phyloP scores from a whole-genome alignment of 2,113 vertebrate genomes.

The Oncorhynchus nerka region DNA sequence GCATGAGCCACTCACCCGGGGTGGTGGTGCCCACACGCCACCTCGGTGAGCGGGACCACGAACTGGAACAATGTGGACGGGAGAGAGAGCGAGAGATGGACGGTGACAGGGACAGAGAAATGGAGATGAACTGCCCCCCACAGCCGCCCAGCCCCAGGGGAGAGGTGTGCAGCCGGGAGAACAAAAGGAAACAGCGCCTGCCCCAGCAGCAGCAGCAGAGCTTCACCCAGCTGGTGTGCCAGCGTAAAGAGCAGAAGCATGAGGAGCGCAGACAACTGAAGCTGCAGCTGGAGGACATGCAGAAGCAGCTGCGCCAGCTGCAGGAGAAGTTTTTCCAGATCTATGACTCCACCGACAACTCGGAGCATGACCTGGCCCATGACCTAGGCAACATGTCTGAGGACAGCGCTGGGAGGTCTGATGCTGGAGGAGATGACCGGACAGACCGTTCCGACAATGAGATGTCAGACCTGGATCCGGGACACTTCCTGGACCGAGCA shows the following conservation, averaged over 20 bases:
- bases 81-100: constrained; percentile 68
- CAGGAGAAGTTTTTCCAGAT: constrained; percentile 99
- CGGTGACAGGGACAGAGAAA: constrained; percentile 58
- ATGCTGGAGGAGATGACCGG: constrained; percentile 72
- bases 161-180: constrained; percentile 83
- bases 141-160: constrained; percentile 83
- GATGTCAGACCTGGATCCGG: constrained; percentile 90
- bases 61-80: no score
- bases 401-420: constrained; percentile 87
- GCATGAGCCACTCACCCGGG: constrained; percentile 98
- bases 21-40: constrained; percentile 80
- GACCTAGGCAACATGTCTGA: constrained; percentile 81
- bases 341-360: constrained; percentile 98
- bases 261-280: constrained; percentile 97
- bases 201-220: constrained; percentile 98
- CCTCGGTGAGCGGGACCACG: constrained; percentile 39
- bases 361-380: constrained; percentile 80
- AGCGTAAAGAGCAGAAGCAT: constrained; percentile 94
- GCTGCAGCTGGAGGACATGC: constrained; percentile 99
- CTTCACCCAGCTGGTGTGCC: constrained; percentile 96
- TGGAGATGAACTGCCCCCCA: constrained; percentile 63
- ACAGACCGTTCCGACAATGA: constrained; percentile 85
- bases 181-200: constrained; percentile 98
- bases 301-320: constrained; percentile 98
- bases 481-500: constrained; percentile 89